Base-by-base conservation (phyloP, 1,140 invertebrate species). In the Stenopsyche tienmushanensis region DNA sequence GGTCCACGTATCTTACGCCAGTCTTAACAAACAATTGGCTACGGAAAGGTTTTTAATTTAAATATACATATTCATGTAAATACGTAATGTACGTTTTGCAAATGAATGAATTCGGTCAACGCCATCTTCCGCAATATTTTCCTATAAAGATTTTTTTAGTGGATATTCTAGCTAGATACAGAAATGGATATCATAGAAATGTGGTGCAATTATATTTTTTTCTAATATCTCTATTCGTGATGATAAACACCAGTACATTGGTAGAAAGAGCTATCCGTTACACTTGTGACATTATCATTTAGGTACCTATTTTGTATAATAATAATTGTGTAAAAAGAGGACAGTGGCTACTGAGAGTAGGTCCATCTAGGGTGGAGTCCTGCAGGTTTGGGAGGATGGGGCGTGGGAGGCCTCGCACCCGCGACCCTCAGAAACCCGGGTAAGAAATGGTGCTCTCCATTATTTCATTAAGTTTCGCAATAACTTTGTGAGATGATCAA, bases 171-270 rank as follows among this genome's bases (percentile, higher is more conserved):
- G 45, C 50, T 66, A 65, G 58, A 64, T 65, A 70, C 54, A 60
- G 50, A 65, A 64, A 70, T 65, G 65, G 42, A 70, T 70, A 65
- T 70, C 62, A 64, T 58, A 66, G 60, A 66, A 66, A 70, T 62
- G 63, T 59, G 62, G 62, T 65, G 63, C 63, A 65, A 44, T 57
- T 62, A 62, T 58, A 50, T 25, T 49, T 63, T 41, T 63, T 21
- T n/a, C 55, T 60, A 60, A 63, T 59, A 59, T 67, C 52, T 53
- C 52, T 59, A 58, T 64, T 63, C 52, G 65, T 67, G 59, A 67
- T 54, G 52, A 62, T 66, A 62, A 57, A 63, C 59, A 62, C 65
- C 50, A 62, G 44, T 60, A 59, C 34, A 60, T 67, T 64, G 66
- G 59, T 67, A 63, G 53, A 57, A 67, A 57, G 52, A 67, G 49